Conservation (phyloP, 2,113 vertebrate species). For the Fregata magnificens region DNA sequence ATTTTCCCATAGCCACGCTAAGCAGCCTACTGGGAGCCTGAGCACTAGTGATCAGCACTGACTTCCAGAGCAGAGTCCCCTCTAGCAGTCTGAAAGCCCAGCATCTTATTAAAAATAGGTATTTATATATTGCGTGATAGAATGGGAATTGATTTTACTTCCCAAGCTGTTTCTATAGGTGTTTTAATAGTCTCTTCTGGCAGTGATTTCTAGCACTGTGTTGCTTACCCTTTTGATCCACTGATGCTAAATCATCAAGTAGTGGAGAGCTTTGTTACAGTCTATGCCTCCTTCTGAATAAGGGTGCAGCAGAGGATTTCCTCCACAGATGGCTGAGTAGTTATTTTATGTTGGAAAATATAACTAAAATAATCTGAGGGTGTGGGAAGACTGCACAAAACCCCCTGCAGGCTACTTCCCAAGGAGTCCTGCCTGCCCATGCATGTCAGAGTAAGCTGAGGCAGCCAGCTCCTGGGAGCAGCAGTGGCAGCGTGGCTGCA, state of each 20-base stretch:
- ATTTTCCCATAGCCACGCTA: not conserved
- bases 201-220: not conserved
- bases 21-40: not conserved
- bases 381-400: not conserved
- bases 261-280: not conserved
- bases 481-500: fast-evolving
- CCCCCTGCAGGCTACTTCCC: not conserved
- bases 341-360: not conserved
- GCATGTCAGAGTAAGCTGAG: not conserved
- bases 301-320: not conserved
- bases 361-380: not conserved
- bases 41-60: not conserved
- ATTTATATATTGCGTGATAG: not conserved
- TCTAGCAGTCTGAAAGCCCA: not conserved
- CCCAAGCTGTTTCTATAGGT: not conserved
- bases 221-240: not conserved
- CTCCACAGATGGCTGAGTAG: not conserved
- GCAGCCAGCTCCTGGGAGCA: fast-evolving
- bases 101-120: not conserved
- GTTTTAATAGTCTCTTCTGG: not conserved
- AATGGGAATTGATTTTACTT: not conserved
- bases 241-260: not conserved
- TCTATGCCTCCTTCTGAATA: not conserved
- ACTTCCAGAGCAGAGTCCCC: not conserved
- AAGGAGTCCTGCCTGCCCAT: too few species aligned